Conservation (phyloP, 2,113 vertebrate species). For the Triplophysa dalaica region DNA sequence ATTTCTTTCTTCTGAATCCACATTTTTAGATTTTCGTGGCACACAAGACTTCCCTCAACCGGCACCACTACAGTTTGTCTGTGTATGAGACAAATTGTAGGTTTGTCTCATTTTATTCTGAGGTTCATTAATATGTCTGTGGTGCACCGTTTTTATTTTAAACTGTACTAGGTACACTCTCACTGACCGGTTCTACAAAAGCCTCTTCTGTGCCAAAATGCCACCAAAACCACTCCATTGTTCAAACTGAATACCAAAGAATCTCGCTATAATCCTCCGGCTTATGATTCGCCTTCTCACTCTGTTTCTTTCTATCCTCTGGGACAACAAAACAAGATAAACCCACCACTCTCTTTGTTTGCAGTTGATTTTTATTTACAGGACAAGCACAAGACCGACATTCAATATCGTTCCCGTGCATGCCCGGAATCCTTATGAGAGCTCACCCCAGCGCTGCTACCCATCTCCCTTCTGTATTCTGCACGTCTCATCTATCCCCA, state of each 20-base stretch:
- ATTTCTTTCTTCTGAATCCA: neutral
- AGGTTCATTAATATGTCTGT: conserved; percentile 42
- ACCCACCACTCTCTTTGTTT: conserved; percentile 51
- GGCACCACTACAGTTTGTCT: neutral
- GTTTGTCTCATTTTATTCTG: neutral
- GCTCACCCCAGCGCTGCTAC: conserved; percentile 14
- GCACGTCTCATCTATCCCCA: conserved; percentile 36
- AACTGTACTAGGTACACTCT: conserved; percentile 1
- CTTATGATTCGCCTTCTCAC: neutral
- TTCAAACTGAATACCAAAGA: conserved; percentile 53
- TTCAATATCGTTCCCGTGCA: conserved; percentile 56
- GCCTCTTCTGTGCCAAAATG: conserved; percentile 15
- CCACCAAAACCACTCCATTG: conserved; percentile 13
- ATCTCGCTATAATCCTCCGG: neutral
- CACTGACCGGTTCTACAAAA: conserved; percentile 52
- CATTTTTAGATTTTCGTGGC: neutral
- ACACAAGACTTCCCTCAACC: neutral
- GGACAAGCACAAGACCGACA: conserved; percentile 55
- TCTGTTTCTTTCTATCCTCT: conserved; percentile 4
- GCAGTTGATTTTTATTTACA: conserved; percentile 59
- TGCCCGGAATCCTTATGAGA: conserved; percentile 71
- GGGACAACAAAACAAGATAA: conserved; percentile 5
- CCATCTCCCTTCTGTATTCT: conserved; percentile 21
- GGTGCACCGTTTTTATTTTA: conserved; percentile 47
- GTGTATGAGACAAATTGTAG: no score